Percentiles rank a stretch among this genome's conserved stretches.
phyloP scores from a whole-genome alignment of 2,113 vertebrate species.

The Dryoscopus gambensis region DNA sequence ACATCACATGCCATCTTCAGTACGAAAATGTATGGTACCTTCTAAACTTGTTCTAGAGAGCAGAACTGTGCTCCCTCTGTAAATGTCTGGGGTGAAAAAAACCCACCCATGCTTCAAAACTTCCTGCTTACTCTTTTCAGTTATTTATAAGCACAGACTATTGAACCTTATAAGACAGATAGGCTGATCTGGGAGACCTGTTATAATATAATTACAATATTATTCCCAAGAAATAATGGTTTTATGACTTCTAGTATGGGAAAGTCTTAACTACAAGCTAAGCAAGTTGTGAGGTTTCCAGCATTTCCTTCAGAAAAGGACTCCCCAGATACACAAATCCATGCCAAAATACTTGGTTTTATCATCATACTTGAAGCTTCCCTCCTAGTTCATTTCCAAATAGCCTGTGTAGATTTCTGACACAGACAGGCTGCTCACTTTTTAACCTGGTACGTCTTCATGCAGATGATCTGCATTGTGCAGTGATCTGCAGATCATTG shows the following conservation, averaged over 20 bases:
- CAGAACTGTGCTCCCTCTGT: background rate
- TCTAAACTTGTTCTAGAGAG: background rate
- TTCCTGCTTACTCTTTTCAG: background rate
- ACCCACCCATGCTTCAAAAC: background rate
- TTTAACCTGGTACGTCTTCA: background rate
- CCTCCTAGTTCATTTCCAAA: background rate
- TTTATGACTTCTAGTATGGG: background rate
- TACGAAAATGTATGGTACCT: background rate
- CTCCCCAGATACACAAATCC: background rate
- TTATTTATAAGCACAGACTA: background rate
- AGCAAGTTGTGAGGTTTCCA: background rate
- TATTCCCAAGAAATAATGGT: background rate
- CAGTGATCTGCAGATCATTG: background rate
- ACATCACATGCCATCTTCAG: background rate
- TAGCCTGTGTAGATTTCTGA: background rate
- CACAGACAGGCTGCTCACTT: background rate
- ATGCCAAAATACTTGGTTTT: background rate
- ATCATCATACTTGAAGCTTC: background rate
- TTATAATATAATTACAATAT: background rate
- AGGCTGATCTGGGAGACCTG: background rate
- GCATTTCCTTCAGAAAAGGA: background rate
- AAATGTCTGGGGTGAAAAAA: background rate
- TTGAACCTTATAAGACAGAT: background rate
- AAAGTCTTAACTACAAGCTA: background rate
- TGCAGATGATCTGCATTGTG: too few relatives aligned